Conservation (phyloP, 2,113 vertebrate species). For the Engystomops pustulosus region DNA sequence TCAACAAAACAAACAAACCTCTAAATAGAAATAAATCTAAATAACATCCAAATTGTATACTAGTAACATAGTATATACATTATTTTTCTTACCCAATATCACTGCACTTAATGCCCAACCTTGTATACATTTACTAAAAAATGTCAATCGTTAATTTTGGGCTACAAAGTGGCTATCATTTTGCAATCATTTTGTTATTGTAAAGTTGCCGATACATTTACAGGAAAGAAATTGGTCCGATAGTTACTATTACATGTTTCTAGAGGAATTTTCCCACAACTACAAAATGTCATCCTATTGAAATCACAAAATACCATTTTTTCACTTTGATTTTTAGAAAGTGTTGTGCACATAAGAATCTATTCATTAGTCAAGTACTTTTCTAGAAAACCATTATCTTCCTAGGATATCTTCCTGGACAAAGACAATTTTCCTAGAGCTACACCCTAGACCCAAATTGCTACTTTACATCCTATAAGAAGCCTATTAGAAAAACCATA, state of each 20-base stretch:
- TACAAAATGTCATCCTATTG: constrained; percentile 11
- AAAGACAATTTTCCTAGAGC: constrained; percentile 63
- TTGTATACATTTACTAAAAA: background rate
- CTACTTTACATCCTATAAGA: constrained; percentile 69
- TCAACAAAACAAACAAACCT: no score
- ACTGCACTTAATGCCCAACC: no score
- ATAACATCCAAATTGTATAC: no score
- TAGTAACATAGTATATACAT: no score
- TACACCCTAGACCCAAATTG: constrained; percentile 63
- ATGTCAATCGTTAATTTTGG: background rate
- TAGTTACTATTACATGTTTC: background rate
- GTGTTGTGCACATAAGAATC: constrained; percentile 61
- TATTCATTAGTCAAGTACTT: constrained; percentile 28
- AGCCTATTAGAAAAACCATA: constrained; percentile 67
- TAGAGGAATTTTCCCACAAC: background rate
- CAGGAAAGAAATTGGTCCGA: background rate
- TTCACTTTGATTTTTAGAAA: constrained; percentile 15
- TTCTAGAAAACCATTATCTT: constrained; percentile 63
- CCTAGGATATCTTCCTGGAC: constrained; percentile 62
- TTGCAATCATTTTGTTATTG: background rate
- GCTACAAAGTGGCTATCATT: background rate
- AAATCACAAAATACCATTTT: background rate
- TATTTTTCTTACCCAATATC: no score
- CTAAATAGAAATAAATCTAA: no score
- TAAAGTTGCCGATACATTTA: background rate